phyloP scores from a whole-genome alignment of 2,113 vertebrate species.

The Nannospalax galili region DNA sequence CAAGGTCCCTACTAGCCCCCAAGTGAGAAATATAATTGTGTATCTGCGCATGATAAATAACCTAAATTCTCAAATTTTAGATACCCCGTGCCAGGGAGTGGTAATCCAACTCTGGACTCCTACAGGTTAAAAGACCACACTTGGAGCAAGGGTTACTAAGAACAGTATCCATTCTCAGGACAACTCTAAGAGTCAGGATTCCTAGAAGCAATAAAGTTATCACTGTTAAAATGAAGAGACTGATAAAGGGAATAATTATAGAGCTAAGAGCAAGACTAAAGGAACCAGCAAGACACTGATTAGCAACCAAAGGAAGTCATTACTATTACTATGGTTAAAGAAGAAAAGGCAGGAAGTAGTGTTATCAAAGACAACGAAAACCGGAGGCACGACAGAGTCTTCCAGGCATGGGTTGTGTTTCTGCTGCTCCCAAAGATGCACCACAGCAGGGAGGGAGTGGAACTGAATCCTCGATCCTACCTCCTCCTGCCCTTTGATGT shows the following conservation, averaged over 20 bases:
- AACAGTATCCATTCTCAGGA: neutral
- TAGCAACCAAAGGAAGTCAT: constrained; percentile 52
- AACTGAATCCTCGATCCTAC: constrained; percentile 7
- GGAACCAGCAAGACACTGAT: neutral
- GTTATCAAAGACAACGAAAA: neutral
- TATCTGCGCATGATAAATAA: neutral
- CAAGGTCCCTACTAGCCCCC: neutral
- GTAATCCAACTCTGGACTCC: neutral
- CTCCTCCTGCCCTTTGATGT: constrained; percentile 45
- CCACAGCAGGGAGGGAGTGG: neutral
- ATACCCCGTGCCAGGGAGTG: neutral
- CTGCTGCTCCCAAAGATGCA: neutral
- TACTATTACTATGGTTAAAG: neutral
- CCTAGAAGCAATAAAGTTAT: neutral
- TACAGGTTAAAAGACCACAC: neutral
- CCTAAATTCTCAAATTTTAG: neutral
- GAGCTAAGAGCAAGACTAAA: neutral
- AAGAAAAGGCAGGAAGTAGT: constrained; percentile 13
- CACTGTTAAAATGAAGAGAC: neutral
- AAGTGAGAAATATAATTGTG: neutral
- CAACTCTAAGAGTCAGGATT: neutral
- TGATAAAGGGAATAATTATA: neutral
- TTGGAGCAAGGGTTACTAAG: neutral
- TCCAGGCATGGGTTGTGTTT: neutral
- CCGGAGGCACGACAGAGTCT: neutral